Conservation (phyloP, 2,888 invertebrate genomes). For the Lymantria dispar region DNA sequence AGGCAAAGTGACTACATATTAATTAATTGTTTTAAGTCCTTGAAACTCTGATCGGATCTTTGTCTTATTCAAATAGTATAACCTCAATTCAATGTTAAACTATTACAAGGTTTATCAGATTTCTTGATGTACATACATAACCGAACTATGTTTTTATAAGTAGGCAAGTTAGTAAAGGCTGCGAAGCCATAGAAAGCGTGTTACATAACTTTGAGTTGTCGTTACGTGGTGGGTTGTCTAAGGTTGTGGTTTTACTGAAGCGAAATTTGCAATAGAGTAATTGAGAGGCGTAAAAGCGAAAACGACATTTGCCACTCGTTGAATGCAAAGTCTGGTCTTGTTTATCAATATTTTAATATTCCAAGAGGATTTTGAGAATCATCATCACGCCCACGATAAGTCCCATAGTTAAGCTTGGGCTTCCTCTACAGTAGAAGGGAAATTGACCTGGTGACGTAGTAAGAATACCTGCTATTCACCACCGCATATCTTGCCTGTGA, state of each 20-base stretch:
- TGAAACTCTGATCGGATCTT: constrained; percentile 2
- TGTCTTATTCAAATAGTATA: constrained; percentile 2
- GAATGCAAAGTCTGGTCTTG: too few relatives aligned
- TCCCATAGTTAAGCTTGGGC: too few relatives aligned
- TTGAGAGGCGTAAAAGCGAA: too few relatives aligned
- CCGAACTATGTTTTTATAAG: constrained; percentile 4
- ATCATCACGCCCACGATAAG: too few relatives aligned
- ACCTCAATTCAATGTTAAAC: constrained; percentile 19
- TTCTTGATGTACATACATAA: constrained; percentile 23
- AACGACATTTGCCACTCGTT: too few relatives aligned
- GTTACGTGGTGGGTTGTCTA: constrained; percentile 23
- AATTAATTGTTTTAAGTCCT: background rate
- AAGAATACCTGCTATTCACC: too few relatives aligned
- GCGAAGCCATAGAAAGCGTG: constrained; percentile 31
- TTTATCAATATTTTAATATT: too few relatives aligned
- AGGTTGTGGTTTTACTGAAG: background rate
- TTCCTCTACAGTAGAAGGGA: too few relatives aligned
- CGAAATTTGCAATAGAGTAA: background rate
- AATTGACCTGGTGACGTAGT: too few relatives aligned
- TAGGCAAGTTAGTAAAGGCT: background rate
- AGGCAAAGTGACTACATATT: too few relatives aligned
- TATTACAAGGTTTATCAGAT: constrained; percentile 35
- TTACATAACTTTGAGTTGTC: constrained; percentile 33
- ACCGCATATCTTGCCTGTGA: too few relatives aligned
- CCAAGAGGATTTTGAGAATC: too few relatives aligned